Conservation (phyloP, 2,888 invertebrate species). For the Frankliniella fusca region DNA sequence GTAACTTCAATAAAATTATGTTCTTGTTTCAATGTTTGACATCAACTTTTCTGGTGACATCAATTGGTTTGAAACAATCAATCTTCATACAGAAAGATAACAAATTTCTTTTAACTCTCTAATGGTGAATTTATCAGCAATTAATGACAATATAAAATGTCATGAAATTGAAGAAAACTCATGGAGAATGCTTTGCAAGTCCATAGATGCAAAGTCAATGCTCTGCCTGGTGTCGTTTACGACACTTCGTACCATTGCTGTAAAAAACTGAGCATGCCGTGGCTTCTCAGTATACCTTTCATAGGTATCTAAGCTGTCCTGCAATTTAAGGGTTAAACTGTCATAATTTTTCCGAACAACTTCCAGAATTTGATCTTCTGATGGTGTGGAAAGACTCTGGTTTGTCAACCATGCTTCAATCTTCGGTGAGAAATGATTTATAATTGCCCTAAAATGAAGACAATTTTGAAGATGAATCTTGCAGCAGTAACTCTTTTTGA, state of each 20-base stretch:
- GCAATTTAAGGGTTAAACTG: conserved; percentile 86
- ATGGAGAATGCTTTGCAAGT: conserved; percentile 54
- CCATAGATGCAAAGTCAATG: conserved; percentile 62
- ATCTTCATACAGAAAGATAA: no score
- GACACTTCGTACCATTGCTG: conserved; percentile 67
- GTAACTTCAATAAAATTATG: no score
- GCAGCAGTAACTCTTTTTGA: conserved; percentile 15
- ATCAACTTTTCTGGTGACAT: no score
- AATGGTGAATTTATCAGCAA: no score
- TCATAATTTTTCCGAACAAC: conserved; percentile 95
- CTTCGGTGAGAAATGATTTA: conserved; percentile 95
- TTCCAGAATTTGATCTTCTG: conserved; percentile 90
- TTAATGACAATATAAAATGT: conserved; percentile 35
- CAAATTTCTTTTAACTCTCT: no score
- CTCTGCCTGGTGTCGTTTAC: conserved; percentile 67
- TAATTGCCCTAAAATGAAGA: conserved; percentile 66
- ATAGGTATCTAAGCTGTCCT: conserved; percentile 91
- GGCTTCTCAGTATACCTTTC: conserved; percentile 87
- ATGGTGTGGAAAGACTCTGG: conserved; percentile 84
- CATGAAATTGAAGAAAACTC: conserved; percentile 52
- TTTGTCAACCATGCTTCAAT: conserved; percentile 88
- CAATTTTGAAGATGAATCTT: conserved; percentile 16
- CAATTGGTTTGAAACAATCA: no score
- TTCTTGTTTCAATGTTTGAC: no score
- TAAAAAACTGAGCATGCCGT: conserved; percentile 74